These are phyloP conservation scores for Synergus umbraculus DNA, from an alignment of 2,888 invertebrate genomes.

Conservation along the genomic window DNA sequence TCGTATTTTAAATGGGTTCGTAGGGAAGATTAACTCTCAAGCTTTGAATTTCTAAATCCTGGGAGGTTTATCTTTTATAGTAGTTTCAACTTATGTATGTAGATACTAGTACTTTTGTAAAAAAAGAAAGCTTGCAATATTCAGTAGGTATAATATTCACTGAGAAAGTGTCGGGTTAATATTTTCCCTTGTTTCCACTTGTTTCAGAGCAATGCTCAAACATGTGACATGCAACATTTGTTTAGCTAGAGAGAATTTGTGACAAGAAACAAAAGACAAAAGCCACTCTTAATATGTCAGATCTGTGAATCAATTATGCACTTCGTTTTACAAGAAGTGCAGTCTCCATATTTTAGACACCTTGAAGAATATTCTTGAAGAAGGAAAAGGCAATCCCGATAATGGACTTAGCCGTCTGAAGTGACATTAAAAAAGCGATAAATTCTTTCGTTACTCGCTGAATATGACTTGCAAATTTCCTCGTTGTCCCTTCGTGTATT, in stretches of 20 bases:
- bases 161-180: background rate
- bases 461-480: slow-evolving; percentile 3
- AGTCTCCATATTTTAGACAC: background rate
- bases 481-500: background rate
- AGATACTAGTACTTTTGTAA: background rate
- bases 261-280: background rate
- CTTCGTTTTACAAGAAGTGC: background rate
- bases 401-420: background rate
- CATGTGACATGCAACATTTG: background rate
- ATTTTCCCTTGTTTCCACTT: background rate
- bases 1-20: slow-evolving; percentile 32
- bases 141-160: background rate
- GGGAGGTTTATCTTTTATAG: background rate
- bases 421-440: background rate
- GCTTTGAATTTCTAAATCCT: slow-evolving; percentile 24
- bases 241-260: too few relatives aligned
- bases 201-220: background rate
- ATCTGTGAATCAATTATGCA: background rate
- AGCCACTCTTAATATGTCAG: background rate
- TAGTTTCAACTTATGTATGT: background rate
- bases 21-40: slow-evolving; percentile 28
- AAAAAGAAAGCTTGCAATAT: background rate
- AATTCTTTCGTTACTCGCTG: background rate
- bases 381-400: background rate
- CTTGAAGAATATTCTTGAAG: background rate